phyloP scores from a whole-genome alignment of 2,888 invertebrate species.

The Cephus spinipes region DNA sequence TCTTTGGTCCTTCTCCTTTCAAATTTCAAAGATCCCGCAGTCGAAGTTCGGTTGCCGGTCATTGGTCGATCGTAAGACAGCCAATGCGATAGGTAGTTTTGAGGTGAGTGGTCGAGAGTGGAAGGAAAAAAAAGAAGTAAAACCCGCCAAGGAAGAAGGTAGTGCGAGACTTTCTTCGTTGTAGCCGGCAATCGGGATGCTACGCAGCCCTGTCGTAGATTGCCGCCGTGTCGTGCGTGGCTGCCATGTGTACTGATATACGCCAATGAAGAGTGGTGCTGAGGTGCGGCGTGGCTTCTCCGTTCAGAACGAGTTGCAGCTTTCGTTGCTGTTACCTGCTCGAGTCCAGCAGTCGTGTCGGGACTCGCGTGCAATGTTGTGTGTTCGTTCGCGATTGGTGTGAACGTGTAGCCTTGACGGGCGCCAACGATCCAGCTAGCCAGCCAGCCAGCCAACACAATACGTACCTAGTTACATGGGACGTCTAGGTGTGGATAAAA shows the following conservation, averaged over 20 bases:
- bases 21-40: conserved; percentile 10
- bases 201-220: background rate
- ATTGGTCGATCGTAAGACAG: background rate
- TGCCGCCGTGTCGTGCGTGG: conserved; percentile 1
- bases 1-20: conserved; percentile 18
- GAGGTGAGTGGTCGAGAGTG: conserved; percentile 29
- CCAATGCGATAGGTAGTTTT: background rate
- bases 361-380: background rate
- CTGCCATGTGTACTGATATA: background rate
- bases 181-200: conserved; percentile 1
- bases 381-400: conserved; percentile 7
- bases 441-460: conserved; percentile 28
- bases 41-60: conserved; percentile 10
- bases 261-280: background rate
- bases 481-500: background rate
- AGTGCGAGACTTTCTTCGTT: conserved; percentile 3
- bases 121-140: conserved; percentile 19
- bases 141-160: conserved; percentile 10
- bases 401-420: conserved; percentile 51
- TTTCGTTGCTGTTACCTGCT: conserved; percentile 1
- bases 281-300: conserved; percentile 6
- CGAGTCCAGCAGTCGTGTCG: background rate
- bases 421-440: conserved; percentile 33
- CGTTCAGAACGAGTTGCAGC: background rate
- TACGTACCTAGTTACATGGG: conserved; percentile 3